Conservation (phyloP, 2,113 vertebrate genomes). For the Ophthalmolycus amberensis region DNA sequence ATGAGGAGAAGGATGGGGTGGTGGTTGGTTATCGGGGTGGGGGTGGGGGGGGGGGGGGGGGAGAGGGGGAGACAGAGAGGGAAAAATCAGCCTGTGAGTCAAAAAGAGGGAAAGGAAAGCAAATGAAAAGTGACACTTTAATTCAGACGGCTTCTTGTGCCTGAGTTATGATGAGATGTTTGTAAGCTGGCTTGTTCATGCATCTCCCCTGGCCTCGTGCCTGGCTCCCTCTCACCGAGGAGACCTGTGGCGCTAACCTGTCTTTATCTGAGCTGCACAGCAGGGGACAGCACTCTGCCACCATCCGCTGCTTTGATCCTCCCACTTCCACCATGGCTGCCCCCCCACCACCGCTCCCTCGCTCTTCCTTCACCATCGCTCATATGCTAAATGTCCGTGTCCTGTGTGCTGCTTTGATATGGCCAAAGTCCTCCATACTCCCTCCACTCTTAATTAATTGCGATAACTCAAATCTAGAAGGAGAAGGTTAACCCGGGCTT, state of each 20-base stretch:
- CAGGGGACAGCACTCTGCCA: conserved; percentile 72
- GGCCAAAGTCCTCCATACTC: conserved; percentile 51
- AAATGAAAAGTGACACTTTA: conserved; percentile 88
- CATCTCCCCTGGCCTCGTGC: conserved; percentile 75
- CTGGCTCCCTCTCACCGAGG: conserved; percentile 72
- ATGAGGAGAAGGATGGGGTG: conserved; percentile 45
- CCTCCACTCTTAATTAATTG: conserved; percentile 68
- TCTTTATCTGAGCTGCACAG: conserved; percentile 78
- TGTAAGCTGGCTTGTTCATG: conserved; percentile 84
- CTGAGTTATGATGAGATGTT: conserved; percentile 86
- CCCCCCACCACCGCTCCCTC: conserved; percentile 12
- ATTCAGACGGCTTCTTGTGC: conserved; percentile 84
- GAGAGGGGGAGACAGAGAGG: conserved; percentile 25
- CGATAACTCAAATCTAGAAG: conserved; percentile 63
- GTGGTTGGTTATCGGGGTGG: conserved; percentile 44
- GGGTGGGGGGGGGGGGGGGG: conserved; percentile 41
- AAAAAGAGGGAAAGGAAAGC: conserved; percentile 82
- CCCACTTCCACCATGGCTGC: conserved; percentile 59
- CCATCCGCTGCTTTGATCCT: conserved; percentile 74
- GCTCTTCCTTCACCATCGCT: conserved; percentile 39
- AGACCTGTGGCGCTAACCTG: conserved; percentile 77
- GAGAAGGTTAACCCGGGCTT: conserved; percentile 63
- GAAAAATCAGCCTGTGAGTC: conserved; percentile 66
- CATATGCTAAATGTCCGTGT: conserved; percentile 65
- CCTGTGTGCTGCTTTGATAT: conserved; percentile 69